phyloP scores from a whole-genome alignment of 2,113 vertebrate genomes.

The Lipophrys pholis region DNA sequence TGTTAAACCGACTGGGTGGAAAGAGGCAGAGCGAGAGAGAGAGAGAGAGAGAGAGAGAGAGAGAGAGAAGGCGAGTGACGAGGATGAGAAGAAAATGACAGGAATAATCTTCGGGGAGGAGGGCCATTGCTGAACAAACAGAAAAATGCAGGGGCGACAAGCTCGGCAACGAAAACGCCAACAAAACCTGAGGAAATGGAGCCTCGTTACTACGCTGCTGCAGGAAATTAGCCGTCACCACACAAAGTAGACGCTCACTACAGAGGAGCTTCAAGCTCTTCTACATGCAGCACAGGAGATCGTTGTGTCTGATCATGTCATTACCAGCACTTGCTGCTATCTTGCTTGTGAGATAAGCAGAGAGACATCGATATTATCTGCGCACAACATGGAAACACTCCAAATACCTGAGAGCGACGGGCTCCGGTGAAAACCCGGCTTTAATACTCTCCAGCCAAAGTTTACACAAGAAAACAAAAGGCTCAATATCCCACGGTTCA shows the following conservation, averaged over 20 bases:
- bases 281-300: too few relatives aligned
- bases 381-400: background rate
- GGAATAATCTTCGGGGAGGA: background rate
- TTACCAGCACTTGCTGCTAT: too few relatives aligned
- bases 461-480: conserved; percentile 52
- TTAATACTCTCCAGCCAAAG: conserved; percentile 4
- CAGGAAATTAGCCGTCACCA: background rate
- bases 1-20: background rate
- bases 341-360: too few relatives aligned
- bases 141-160: too few relatives aligned
- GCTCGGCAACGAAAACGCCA: conserved; percentile 1
- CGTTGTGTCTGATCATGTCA: too few relatives aligned
- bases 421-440: background rate
- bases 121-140: background rate
- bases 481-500: conserved; percentile 26
- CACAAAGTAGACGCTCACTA: conserved; percentile 14
- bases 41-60: background rate
- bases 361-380: too few relatives aligned
- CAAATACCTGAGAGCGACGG: background rate
- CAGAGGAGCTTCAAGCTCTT: too few relatives aligned
- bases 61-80: background rate
- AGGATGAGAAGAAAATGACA: background rate
- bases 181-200: background rate
- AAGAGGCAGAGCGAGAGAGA: background rate
- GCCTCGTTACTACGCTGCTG: conserved; percentile 6